phyloP scores from a whole-genome alignment of 2,113 vertebrate genomes.

The Psilopsiagon aymara region DNA sequence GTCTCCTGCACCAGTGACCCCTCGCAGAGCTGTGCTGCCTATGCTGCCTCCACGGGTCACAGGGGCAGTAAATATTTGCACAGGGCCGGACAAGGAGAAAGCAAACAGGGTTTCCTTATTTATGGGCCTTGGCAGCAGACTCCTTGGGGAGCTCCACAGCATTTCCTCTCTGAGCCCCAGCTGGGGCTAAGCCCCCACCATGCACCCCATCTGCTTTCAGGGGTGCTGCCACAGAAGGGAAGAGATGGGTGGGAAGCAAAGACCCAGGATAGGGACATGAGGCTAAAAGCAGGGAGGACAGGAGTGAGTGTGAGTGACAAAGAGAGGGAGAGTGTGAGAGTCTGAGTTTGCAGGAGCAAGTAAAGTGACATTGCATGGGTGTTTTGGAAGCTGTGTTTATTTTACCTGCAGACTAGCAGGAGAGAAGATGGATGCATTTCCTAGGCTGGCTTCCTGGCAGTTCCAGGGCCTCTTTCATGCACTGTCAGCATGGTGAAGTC shows the following conservation, averaged over 20 bases:
- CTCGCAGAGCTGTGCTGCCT: neutral
- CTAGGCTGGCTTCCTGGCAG: neutral
- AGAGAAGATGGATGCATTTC: neutral
- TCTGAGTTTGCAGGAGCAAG: neutral
- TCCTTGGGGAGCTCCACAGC: rapidly evolving
- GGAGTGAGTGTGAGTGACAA: neutral
- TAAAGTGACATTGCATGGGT: neutral
- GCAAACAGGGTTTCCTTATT: slow-evolving; percentile 67
- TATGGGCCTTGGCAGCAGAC: slow-evolving; percentile 46
- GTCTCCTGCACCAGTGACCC: neutral
- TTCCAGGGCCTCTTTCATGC: neutral
- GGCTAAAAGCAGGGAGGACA: neutral
- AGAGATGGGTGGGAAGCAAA: neutral
- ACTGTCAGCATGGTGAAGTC: rapidly evolving
- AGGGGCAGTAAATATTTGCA: slow-evolving; percentile 62
- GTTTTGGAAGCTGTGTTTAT: slow-evolving; percentile 2
- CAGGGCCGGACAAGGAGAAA: slow-evolving; percentile 56
- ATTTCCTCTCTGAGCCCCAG: neutral
- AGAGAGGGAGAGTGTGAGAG: neutral
- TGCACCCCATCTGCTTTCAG: neutral
- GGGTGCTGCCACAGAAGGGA: neutral
- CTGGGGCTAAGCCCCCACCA: rapidly evolving
- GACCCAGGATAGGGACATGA: neutral
- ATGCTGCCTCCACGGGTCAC: slow-evolving; percentile 36
- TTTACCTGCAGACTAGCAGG: slow-evolving; percentile 3